Conservation (phyloP, 2,113 vertebrate genomes). For the Nipponia nippon region DNA sequence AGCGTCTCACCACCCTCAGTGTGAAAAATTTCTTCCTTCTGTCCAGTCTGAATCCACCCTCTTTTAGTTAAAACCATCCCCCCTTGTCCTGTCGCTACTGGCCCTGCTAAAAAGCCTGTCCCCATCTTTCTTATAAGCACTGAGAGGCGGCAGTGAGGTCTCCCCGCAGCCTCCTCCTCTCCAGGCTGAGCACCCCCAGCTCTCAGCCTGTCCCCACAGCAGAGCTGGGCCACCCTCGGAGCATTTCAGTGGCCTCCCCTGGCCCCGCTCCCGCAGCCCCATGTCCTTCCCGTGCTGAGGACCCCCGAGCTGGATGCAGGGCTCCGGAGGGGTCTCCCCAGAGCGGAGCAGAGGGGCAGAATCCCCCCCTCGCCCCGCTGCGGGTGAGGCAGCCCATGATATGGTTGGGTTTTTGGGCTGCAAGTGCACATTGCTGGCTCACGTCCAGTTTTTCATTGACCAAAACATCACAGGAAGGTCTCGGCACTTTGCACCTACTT, state of each 20-base stretch:
- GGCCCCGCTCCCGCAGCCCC: not conserved
- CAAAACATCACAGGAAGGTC: not conserved
- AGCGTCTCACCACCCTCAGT: not conserved
- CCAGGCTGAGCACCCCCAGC: not conserved
- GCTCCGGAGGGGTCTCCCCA: not conserved
- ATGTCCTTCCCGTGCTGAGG: fast-evolving
- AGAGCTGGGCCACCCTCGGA: not conserved
- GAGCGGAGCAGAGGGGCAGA: not conserved
- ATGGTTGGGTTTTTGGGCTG: not conserved
- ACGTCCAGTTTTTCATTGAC: not conserved
- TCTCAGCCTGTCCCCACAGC: fast-evolving
- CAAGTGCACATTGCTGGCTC: fast-evolving
- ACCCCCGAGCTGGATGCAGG: not conserved
- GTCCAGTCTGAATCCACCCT: not conserved
- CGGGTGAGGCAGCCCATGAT: not conserved
- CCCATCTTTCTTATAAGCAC: not conserved
- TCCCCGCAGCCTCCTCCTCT: too few relatives aligned
- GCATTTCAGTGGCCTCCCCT: too few relatives aligned
- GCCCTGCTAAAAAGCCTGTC: not conserved
- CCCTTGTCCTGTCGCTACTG: not conserved
- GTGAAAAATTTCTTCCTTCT: too few relatives aligned
- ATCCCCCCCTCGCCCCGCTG: not conserved
- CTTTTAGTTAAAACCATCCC: not conserved
- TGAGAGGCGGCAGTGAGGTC: not conserved
- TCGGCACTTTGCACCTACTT: too few relatives aligned